Base-by-base conservation (phyloP, 2,888 invertebrate genomes). In the Megamerina dolium region DNA sequence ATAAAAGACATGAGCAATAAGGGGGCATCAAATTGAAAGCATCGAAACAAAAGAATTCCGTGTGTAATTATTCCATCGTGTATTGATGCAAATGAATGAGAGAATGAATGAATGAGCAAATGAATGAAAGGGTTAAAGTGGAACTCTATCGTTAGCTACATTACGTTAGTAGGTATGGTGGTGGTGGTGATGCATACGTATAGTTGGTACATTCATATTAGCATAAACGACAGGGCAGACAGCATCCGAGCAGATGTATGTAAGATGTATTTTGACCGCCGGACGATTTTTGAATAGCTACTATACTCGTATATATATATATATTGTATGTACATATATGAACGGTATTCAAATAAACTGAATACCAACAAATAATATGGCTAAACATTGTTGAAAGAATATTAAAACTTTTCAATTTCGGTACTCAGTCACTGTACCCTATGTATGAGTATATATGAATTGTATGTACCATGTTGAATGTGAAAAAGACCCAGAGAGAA, bases 41-140 rank as follows among this genome's bases (percentile, higher is more conserved):
- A 52, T 52, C 54, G 55, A 54, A 54, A 50, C 50, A 45, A 54
- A 53, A 56, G 56, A 60, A 59, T 56, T 60, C 60, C 55, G 56
- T 58, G 59, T 61, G 57, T 61, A 61, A 61, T 61, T 61, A 61
- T 59, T 53, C 58, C 52, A 39, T 31, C 18, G 38, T 35, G 42
- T 35, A 42, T 43, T 43, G 44, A 41, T 38, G 41, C 40, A 37
- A 43, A 43, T 37, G n/a, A n/a, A n/a, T n/a, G n/a, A n/a, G n/a
- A n/a, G n/a, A n/a, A n/a, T n/a, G n/a, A n/a, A n/a, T n/a, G n/a
- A n/a, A n/a, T n/a, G n/a, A n/a, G n/a, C n/a, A n/a, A n/a, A 23
- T 8, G 23, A 6, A 8, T 23, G 41, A 42, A 48, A 36, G 45
- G 41, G 48, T 34, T 43, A 41, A 48, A 53, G 48, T 46, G 52